Conservation (phyloP, 2,113 vertebrate species). For the Ovibos moschatus region DNA sequence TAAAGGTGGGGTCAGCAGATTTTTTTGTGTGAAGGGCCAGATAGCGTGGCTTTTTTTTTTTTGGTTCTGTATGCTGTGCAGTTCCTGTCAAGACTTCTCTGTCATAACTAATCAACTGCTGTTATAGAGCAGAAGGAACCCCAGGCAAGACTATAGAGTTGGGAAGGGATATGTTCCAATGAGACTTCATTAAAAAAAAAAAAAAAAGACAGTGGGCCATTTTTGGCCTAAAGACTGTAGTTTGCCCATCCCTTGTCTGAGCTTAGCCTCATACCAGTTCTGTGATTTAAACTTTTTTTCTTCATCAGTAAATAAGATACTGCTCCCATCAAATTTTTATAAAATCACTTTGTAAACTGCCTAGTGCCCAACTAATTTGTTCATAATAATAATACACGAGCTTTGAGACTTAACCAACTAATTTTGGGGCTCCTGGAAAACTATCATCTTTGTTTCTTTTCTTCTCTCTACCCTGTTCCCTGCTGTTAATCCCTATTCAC, state of each 20-base stretch:
- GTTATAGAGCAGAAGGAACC: neutral
- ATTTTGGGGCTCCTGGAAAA: neutral
- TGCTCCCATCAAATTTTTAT: neutral
- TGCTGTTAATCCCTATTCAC: neutral
- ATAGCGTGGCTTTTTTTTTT: neutral
- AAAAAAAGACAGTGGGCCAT: neutral
- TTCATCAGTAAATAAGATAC: neutral
- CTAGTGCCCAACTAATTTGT: neutral
- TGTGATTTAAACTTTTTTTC: neutral
- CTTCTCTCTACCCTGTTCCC: neutral
- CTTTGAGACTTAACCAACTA: neutral
- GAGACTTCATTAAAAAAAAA: neutral
- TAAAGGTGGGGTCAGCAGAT: neutral
- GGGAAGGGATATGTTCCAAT: neutral
- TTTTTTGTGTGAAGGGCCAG: neutral
- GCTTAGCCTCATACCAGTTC: neutral
- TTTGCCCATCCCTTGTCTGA: neutral
- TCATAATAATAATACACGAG: slow-evolving; percentile 23
- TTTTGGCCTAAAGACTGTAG: neutral
- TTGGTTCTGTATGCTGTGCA: neutral
- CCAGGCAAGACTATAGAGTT: neutral
- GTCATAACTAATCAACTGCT: neutral
- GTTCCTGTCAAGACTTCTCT: neutral
- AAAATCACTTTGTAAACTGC: neutral
- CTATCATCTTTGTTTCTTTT: neutral